Base-by-base conservation (phyloP, 2,797 vertebrate genomes). In the Lophotriccus pileatus region DNA sequence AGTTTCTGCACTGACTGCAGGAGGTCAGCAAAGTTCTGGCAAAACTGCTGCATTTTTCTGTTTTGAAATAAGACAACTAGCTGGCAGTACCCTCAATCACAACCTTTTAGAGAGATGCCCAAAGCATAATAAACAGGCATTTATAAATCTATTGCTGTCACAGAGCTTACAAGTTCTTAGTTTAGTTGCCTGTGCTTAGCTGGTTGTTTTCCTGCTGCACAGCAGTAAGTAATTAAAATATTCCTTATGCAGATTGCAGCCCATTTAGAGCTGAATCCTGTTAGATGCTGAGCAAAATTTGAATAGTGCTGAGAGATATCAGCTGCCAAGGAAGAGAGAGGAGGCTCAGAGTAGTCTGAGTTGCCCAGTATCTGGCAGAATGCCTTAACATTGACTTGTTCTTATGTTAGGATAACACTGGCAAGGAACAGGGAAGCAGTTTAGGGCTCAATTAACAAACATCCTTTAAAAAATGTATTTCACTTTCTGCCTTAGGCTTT, bases 371-470 rank as follows among this genome's bases (percentile, higher is more conserved):
- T 87, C 56, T 92, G 92, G 89, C 80, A 85, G 72, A 68, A 32
- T 85, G 84, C 87, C 90, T 90, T 89, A 91, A 77, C 78, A 47
- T 68, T 87, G 78, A 89, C 92, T 96, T 96, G 87, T 95, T 95
- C 84, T 94, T 95, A 70, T 25, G 73, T 85, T 84, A 84, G 49
- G 58, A 60, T 84, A 92, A 96, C 95, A 80, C 68, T 87, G 78
- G 86, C 89, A 90, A 87, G 64, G 70, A 92, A 80, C 49, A 90
- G 64, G 66, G 55, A 95, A 94, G 47, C 50, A 55, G 93, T 95
- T 96, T 87, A 96, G 70, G 90, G 88, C 84, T 95, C 75, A 75
- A 89, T 95, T 96, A 95, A 88, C 84, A 94, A 91, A 95, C 76
- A 96, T 32, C 27, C 87, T 95, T 97, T 86, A 49, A 93, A 94